These are phyloP conservation scores for Eupithecia insigniata DNA, from an alignment of 2,888 invertebrate genomes.

Conservation along the genomic window DNA sequence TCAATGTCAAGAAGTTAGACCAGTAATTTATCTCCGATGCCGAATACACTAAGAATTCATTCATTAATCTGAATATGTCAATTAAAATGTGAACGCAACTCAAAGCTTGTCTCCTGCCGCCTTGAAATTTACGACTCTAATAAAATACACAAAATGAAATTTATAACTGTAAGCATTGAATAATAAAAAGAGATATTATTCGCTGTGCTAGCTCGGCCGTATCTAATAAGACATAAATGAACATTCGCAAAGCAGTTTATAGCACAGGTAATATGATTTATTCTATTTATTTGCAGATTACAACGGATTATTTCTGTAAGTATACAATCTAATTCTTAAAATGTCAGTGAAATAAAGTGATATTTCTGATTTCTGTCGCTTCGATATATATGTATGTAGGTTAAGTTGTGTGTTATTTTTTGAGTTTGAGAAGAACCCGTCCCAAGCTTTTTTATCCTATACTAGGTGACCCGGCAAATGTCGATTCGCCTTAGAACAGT, in stretches of 20 bases:
- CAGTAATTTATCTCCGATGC: constrained; percentile 34
- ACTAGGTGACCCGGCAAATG: no score
- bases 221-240: constrained; percentile 6
- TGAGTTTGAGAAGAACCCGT: no score
- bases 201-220: constrained; percentile 16
- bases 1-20: constrained; percentile 34
- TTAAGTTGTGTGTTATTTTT: no score
- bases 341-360: no score
- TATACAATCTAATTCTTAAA: no score
- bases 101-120: constrained; percentile 43
- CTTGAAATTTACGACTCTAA: constrained; percentile 37
- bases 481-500: no score
- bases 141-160: constrained; percentile 27
- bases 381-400: no score
- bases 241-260: constrained; percentile 11
- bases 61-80: constrained; percentile 36
- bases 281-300: background rate
- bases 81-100: constrained; percentile 38
- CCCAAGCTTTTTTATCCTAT: no score
- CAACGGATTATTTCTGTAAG: no score
- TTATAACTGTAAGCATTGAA: constrained; percentile 20
- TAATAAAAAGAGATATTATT: constrained; percentile 16
- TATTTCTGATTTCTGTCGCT: no score
- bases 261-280: background rate
- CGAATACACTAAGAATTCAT: constrained; percentile 25